These are phyloP conservation scores for Epinephelus fuscoguttatus DNA, from an alignment of 2,113 vertebrate genomes.

Conservation along the genomic window DNA sequence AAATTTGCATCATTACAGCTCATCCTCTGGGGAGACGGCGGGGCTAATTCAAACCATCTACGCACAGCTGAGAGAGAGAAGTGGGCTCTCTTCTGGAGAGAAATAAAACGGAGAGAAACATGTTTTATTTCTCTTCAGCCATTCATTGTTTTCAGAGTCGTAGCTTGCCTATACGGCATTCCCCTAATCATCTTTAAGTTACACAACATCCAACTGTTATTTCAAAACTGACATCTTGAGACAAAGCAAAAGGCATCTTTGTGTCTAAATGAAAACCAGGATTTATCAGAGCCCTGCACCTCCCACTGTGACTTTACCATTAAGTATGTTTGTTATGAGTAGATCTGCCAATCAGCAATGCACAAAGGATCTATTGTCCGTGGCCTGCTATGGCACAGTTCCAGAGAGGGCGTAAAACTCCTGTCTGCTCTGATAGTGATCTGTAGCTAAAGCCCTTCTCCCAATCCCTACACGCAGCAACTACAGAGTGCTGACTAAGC, in stretches of 20 bases:
- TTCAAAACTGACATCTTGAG: constrained; percentile 57
- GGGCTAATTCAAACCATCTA: constrained; percentile 79
- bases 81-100: constrained; percentile 37
- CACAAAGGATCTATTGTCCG: constrained; percentile 83
- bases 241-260: constrained; percentile 66
- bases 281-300: constrained; percentile 63
- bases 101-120: constrained; percentile 47
- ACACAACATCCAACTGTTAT: constrained; percentile 51
- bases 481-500: constrained; percentile 66
- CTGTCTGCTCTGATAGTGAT: constrained; percentile 81
- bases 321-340: constrained; percentile 77
- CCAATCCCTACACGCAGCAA: constrained; percentile 72
- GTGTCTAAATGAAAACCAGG: constrained; percentile 60
- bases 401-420: constrained; percentile 77
- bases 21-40: constrained; percentile 65
- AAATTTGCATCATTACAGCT: constrained; percentile 79
- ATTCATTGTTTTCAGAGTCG: constrained; percentile 44
- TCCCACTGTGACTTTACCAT: constrained; percentile 76
- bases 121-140: constrained; percentile 34
- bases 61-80: constrained; percentile 52
- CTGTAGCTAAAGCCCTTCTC: constrained; percentile 81
- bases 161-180: constrained; percentile 28
- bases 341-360: constrained; percentile 76
- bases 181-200: constrained; percentile 49
- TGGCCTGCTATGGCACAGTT: constrained; percentile 66